These are phyloP conservation scores for Ochropleura leucogaster DNA, from an alignment of 2,888 invertebrate genomes.

Conservation along the genomic window DNA sequence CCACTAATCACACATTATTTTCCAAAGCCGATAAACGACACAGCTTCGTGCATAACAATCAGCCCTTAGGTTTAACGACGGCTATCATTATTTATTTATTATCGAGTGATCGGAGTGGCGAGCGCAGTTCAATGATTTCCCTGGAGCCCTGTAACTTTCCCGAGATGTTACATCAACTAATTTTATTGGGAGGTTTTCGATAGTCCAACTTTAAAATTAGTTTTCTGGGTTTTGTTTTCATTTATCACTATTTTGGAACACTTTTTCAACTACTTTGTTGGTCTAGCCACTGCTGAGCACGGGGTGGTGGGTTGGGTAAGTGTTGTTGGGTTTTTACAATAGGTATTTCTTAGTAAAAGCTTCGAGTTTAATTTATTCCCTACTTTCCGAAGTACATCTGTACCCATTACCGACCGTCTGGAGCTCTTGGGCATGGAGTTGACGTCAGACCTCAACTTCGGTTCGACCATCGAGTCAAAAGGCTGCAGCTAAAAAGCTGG, in stretches of 20 bases:
- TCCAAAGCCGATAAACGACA: not conserved
- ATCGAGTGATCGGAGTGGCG: slow-evolving; percentile 25
- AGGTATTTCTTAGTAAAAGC: too few species aligned
- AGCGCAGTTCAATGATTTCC: slow-evolving; percentile 55
- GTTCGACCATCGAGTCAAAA: too few species aligned
- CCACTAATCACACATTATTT: not conserved
- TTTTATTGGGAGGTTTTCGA: slow-evolving; percentile 38
- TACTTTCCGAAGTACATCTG: too few species aligned
- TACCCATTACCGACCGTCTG: too few species aligned
- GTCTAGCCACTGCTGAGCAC: too few species aligned
- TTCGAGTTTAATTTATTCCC: too few species aligned
- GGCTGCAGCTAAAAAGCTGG: too few species aligned
- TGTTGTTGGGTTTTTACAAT: too few species aligned
- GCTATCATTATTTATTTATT: slow-evolving; percentile 47
- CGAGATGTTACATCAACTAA: slow-evolving; percentile 43
- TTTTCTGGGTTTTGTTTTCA: slow-evolving; percentile 21
- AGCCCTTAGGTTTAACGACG: slow-evolving; percentile 15
- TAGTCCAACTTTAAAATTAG: slow-evolving; percentile 37
- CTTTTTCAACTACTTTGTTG: not conserved
- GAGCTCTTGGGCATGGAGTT: too few species aligned
- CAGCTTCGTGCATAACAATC: slow-evolving; percentile 27
- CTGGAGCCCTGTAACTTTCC: slow-evolving; percentile 32
- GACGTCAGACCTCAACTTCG: too few species aligned
- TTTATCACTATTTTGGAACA: not conserved
- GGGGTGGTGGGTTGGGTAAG: too few species aligned